Conservation (phyloP, 2,888 invertebrate genomes). For the Ornithoptera priamus region DNA sequence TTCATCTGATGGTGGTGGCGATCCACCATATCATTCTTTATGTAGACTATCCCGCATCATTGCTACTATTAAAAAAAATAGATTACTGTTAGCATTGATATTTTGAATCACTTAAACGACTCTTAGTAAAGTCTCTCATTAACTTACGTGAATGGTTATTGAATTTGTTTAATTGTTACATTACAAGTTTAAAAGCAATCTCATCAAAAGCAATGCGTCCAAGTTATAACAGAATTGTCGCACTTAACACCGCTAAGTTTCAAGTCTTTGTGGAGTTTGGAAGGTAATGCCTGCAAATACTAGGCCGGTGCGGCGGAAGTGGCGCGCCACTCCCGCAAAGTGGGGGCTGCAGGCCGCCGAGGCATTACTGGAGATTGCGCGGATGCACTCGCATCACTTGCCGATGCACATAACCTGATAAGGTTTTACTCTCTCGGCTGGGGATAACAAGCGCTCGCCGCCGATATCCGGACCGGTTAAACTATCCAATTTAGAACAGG, state of each 20-base stretch:
- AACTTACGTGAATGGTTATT: too few species aligned
- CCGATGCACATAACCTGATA: slow-evolving; percentile 16
- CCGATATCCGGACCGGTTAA: slow-evolving; percentile 7
- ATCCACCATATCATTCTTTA: too few species aligned
- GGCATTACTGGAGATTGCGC: slow-evolving; percentile 26
- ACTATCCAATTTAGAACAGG: slow-evolving; percentile 19
- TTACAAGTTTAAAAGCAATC: neutral
- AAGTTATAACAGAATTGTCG: neutral
- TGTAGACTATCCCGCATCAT: too few species aligned
- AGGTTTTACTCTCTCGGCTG: slow-evolving; percentile 17
- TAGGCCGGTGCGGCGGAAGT: slow-evolving; percentile 20
- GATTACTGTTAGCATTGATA: too few species aligned
- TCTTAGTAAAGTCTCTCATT: too few species aligned
- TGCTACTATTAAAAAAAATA: too few species aligned
- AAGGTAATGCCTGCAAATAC: slow-evolving; percentile 22
- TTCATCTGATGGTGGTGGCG: too few species aligned
- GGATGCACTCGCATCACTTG: slow-evolving; percentile 25
- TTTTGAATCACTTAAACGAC: too few species aligned
- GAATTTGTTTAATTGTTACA: too few species aligned
- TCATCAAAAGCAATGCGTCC: neutral
- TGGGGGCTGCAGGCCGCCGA: slow-evolving; percentile 13
- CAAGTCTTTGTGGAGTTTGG: slow-evolving; percentile 2
- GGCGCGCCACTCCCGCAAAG: slow-evolving; percentile 10
- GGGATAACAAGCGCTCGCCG: slow-evolving; percentile 21
- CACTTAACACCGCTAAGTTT: slow-evolving; percentile 5